These are phyloP conservation scores for Azorinus chamasolen DNA, from an alignment of 2,888 invertebrate genomes.

Conservation along the genomic window DNA sequence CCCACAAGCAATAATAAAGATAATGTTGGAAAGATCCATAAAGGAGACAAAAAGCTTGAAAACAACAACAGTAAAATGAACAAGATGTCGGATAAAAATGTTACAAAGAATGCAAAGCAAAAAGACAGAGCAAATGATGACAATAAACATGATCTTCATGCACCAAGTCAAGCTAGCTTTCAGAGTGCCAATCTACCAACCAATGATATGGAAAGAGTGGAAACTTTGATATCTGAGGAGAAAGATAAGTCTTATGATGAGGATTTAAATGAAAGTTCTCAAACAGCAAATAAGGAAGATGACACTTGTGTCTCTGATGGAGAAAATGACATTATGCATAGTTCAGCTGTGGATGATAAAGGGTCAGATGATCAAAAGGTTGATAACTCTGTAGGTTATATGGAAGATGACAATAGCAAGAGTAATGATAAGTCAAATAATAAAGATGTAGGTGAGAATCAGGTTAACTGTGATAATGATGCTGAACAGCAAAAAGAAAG, in stretches of 20 bases:
- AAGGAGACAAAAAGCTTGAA: conserved; percentile 15
- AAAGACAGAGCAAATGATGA: conserved; percentile 14
- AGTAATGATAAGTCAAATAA: not conserved
- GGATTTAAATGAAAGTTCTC: not conserved
- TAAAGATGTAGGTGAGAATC: conserved; percentile 8
- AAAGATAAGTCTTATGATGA: conserved; percentile 35
- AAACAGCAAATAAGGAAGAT: conserved; percentile 7
- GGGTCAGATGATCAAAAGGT: too few relatives aligned
- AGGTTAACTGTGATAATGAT: conserved; percentile 4
- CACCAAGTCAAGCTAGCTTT: conserved; percentile 51
- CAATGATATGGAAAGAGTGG: conserved; percentile 59
- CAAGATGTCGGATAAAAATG: not conserved
- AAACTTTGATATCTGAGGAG: conserved; percentile 61
- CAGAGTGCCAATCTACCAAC: conserved; percentile 43
- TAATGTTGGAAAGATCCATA: conserved; percentile 1
- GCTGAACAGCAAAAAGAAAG: not conserved
- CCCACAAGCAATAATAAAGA: not conserved
- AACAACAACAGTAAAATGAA: not conserved
- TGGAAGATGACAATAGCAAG: conserved; percentile 5
- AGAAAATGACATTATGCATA: too few relatives aligned
- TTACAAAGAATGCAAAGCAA: conserved; percentile 20
- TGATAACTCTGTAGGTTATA: not conserved
- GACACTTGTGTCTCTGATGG: conserved; percentile 4
- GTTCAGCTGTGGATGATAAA: too few relatives aligned
- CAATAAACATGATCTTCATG: conserved; percentile 54